Conservation (phyloP, 2,888 invertebrate genomes). For the Perizoma affinitatum region DNA sequence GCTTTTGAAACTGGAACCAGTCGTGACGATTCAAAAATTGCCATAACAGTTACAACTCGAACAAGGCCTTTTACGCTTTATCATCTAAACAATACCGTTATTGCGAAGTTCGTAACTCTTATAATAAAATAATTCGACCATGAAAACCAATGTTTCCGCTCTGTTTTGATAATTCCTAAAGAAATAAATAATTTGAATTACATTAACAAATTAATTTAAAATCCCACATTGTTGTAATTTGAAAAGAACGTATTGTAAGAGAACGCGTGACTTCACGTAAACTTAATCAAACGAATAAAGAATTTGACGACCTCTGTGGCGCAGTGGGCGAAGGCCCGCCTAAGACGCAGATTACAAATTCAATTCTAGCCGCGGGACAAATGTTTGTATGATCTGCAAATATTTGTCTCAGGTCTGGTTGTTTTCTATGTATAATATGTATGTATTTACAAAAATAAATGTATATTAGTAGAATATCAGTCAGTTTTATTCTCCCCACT, state of each 20-base stretch:
- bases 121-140: slow-evolving; percentile 49
- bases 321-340: too few relatives aligned
- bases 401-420: too few relatives aligned
- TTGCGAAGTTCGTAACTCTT: slow-evolving; percentile 37
- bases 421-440: too few relatives aligned
- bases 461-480: too few relatives aligned
- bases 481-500: too few relatives aligned
- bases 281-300: slow-evolving; percentile 12
- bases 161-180: slow-evolving; percentile 61
- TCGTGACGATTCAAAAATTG: slow-evolving; percentile 26
- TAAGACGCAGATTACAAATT: too few relatives aligned
- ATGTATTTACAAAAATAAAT: too few relatives aligned
- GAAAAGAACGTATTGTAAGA: slow-evolving; percentile 29
- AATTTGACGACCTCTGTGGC: not conserved
- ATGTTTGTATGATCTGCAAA: too few relatives aligned
- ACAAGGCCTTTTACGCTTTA: slow-evolving; percentile 45
- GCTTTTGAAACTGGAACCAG: not conserved
- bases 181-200: slow-evolving; percentile 34
- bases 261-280: slow-evolving; percentile 29
- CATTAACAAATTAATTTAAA: slow-evolving; percentile 50
- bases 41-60: slow-evolving; percentile 50
- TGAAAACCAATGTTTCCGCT: slow-evolving; percentile 60
- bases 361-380: too few relatives aligned
- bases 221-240: slow-evolving; percentile 34
- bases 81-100: slow-evolving; percentile 29